A percentile compares a stretch with the other conserved stretches of the same genome.
These are phyloP conservation scores for Notodromas monacha DNA, from an alignment of 2,888 invertebrate species.

Conservation along the genomic window DNA sequence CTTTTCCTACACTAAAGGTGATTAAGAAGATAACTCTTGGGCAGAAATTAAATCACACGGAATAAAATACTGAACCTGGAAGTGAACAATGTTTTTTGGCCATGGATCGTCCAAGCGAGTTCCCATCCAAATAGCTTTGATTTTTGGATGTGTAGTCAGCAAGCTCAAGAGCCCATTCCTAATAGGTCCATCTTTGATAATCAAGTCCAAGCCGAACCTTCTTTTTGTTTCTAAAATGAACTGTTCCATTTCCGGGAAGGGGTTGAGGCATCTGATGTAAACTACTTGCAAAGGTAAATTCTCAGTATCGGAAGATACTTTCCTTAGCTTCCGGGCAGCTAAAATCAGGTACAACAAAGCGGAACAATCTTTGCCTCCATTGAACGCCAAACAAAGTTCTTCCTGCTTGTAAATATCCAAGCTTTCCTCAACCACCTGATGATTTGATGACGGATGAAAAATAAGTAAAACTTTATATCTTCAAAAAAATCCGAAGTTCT, in stretches of 20 bases:
- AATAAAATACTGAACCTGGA: too few species aligned
- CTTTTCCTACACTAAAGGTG: too few species aligned
- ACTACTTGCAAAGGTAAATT: too few species aligned
- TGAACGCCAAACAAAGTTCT: constrained; percentile 64
- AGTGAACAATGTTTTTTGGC: constrained; percentile 17
- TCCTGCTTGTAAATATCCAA: constrained; percentile 23
- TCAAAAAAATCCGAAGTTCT: too few species aligned
- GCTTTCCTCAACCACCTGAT: not conserved
- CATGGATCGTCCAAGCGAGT: constrained; percentile 58
- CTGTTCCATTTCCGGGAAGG: constrained; percentile 47
- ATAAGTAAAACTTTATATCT: too few species aligned
- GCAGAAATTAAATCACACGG: too few species aligned
- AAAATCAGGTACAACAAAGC: constrained; percentile 40
- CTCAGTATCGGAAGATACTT: too few species aligned
- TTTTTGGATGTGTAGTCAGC: constrained; percentile 20
- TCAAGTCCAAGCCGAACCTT: constrained; percentile 32
- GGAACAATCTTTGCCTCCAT: constrained; percentile 96
- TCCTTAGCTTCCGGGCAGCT: constrained; percentile 18
- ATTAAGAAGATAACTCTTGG: too few species aligned
- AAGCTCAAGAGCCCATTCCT: constrained; percentile 32
- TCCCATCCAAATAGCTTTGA: constrained; percentile 71
- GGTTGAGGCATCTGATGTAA: constrained; percentile 42
- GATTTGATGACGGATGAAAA: too few species aligned
- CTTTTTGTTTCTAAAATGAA: constrained; percentile 44
- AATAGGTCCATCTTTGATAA: constrained; percentile 31